Evolutionary conservation across 2,797 vertebrate genomes (phyloP), one percentile per base, ranked within the genome.

Genomic region (Rhadinocentrus ornatus): DNA sequence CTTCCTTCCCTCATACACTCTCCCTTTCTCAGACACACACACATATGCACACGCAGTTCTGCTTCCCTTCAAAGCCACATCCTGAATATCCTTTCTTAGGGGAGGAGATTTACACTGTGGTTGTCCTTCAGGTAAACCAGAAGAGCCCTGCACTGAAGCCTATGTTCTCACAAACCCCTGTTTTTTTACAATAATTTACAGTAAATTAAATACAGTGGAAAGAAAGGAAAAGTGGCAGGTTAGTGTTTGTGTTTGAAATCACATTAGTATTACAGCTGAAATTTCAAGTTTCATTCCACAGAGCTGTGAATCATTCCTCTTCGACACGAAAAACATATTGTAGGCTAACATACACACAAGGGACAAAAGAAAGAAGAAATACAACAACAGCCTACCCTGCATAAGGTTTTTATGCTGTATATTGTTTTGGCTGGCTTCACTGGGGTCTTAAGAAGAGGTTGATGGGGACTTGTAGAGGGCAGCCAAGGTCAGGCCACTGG

Each of bases 41-140:
- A 62, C 71, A 71, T 27, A 61, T 52, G 81, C 77, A 82, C 48
- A 73, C 57, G 31, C 18, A 70, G 69, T 56, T 83, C 71, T 87
- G 75, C 82, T 88, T 91, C 88, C 69, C 71, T 84, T 90, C 37
- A 74, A 86, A 88, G 71, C 93, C 91, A 92, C 90, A 93, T 92
- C 90, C 91, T 92, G 88, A 85, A 86, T 80, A 78, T 91, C 82
- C 87, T 84, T 85, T 75, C 86, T 87, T 81, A 72, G 67, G 88
- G 82, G 86, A 83, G 84, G 82, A 78, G 85, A 88, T 92, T 91
- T 92, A 90, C 90, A 90, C 90, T 89, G 89, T 84, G 92, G 91
- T 89, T 27, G 81, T 88, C 80, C 86, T 91, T 89, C 89, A 93
- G 92, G 91, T 92, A 85, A 87, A 89, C 79, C 86, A 75, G 79